Percentiles rank a stretch among this genome's conserved stretches.
These are phyloP conservation scores for Heliothis subflexa DNA, from an alignment of 1,140 invertebrate genomes.

Conservation along the genomic window DNA sequence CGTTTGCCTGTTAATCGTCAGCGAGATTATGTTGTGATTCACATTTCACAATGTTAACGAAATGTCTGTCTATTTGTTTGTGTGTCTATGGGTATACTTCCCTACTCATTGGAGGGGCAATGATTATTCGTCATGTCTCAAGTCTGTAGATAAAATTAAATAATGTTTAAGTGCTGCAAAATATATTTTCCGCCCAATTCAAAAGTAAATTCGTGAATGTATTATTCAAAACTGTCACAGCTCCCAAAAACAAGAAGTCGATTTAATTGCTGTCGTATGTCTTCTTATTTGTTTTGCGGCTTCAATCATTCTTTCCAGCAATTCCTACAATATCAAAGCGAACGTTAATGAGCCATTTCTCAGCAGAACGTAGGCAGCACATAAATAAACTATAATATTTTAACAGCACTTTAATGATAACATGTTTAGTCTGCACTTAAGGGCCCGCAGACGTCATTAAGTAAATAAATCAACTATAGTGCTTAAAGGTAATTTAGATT, in stretches of 20 bases:
- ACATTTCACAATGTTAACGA: conserved; percentile 49
- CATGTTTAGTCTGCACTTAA: conserved; percentile 61
- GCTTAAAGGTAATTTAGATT: conserved; percentile 48
- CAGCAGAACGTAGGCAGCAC: conserved; percentile 4
- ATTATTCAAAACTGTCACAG: background rate
- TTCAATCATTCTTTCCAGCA: background rate
- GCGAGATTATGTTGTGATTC: conserved; percentile 67
- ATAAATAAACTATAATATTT: conserved; percentile 44
- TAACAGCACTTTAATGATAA: conserved; percentile 55
- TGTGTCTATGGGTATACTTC: background rate
- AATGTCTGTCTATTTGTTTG: conserved; percentile 6
- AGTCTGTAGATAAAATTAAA: too few species aligned
- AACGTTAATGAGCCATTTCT: conserved; percentile 30
- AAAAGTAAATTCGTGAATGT: background rate
- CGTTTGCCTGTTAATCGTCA: conserved; percentile 69
- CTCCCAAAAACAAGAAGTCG: too few species aligned
- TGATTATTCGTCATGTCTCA: too few species aligned
- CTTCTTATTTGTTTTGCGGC: background rate
- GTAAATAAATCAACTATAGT: conserved; percentile 45
- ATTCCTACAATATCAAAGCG: conserved; percentile 16
- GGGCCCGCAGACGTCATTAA: conserved; percentile 33
- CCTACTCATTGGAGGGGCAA: background rate
- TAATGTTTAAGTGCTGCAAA: too few species aligned
- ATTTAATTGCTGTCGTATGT: background rate
- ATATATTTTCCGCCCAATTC: too few species aligned